These are phyloP conservation scores for Hippopotamyrus pictus DNA, from an alignment of 2,797 vertebrate genomes.

Conservation along the genomic window DNA sequence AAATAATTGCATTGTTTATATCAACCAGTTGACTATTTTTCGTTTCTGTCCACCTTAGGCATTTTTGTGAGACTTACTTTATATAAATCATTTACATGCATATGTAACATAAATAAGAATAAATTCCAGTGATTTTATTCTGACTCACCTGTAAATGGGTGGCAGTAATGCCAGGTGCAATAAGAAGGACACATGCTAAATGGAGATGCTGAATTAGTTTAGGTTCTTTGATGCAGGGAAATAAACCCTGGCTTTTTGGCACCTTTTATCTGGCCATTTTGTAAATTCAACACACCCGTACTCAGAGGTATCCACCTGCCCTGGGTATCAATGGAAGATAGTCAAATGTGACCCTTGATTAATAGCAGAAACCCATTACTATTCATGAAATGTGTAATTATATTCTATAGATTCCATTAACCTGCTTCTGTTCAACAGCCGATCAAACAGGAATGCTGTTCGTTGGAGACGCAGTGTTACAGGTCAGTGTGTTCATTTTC, in stretches of 20 bases:
- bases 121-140: not conserved
- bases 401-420: conserved; percentile 60
- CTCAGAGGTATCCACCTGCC: conserved; percentile 36
- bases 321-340: conserved; percentile 43
- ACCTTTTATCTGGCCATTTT: not conserved
- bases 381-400: conserved; percentile 57
- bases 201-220: conserved; percentile 39
- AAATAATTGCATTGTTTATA: not conserved
- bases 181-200: not conserved
- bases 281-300: not conserved
- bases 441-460: conserved; percentile 89
- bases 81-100: not conserved
- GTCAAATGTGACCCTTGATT: conserved; percentile 45
- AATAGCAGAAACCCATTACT: conserved; percentile 49
- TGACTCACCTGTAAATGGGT: not conserved
- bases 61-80: not conserved
- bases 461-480: conserved; percentile 81
- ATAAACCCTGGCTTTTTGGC: not conserved
- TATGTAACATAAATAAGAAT: not conserved
- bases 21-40: not conserved
- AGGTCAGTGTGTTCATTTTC: conserved; percentile 69
- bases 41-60: not conserved
- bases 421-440: conserved; percentile 56
- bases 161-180: not conserved
- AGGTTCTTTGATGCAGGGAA: conserved; percentile 29